These are phyloP conservation scores for Turritopsis dohrnii DNA, from an alignment of 30 jellyfish, hydroid and myxozoan genomes.

Conservation along the genomic window DNA sequence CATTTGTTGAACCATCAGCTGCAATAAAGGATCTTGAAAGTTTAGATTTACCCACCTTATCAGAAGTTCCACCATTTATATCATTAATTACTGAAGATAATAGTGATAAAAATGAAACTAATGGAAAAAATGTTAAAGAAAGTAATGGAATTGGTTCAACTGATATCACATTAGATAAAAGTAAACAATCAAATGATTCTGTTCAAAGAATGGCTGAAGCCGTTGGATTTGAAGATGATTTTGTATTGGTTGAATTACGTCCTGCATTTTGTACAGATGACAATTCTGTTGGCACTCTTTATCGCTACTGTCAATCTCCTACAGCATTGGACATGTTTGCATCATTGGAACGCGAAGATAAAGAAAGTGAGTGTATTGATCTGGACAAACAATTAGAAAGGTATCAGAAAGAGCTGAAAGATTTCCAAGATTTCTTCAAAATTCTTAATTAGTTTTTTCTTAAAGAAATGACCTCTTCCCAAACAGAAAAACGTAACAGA, in stretches of 20 bases:
- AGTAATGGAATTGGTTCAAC: not conserved
- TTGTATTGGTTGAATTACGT: constrained; percentile 91
- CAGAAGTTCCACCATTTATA: constrained; percentile 84
- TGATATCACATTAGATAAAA: not conserved
- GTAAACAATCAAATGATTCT: constrained; percentile 21
- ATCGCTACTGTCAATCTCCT: constrained; percentile 81
- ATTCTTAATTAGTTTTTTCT: constrained; percentile 16
- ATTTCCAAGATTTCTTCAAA: constrained; percentile 62
- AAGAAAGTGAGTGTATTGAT: constrained; percentile 46
- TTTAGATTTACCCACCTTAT: constrained; percentile 57
- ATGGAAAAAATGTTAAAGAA: not conserved
- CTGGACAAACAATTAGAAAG: constrained; percentile 47
- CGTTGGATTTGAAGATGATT: constrained; percentile 96
- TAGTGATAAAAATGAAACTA: constrained; percentile 13
- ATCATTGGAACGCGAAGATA: constrained; percentile 29
- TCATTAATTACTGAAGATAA: constrained; percentile 58
- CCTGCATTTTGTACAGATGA: constrained; percentile 90
- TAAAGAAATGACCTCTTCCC: no score
- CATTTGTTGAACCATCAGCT: constrained; percentile 57
- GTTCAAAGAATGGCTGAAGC: constrained; percentile 64
- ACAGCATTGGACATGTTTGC: constrained; percentile 67
- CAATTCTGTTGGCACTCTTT: constrained; percentile 75
- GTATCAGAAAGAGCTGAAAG: constrained; percentile 51
- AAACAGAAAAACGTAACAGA: no score
- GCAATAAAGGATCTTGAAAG: constrained; percentile 25